Percentiles rank a stretch among this genome's conserved stretches.
Evolutionary conservation across 1,140 invertebrate species (phyloP).

Genomic region (Pomacea maculata): DNA sequence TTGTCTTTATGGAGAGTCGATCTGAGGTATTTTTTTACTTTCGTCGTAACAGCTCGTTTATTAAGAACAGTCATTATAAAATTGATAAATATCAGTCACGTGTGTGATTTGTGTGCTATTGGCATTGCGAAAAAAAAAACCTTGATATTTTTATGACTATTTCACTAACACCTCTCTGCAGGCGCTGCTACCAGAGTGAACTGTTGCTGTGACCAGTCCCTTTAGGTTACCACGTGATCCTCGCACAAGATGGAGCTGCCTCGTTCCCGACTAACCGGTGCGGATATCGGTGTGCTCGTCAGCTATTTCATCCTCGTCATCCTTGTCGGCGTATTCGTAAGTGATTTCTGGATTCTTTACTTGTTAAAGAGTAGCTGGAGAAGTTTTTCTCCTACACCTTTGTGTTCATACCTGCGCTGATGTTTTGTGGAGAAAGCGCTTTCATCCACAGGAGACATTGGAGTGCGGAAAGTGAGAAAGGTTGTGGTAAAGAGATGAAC

Average conservation of each 20-base stretch:
- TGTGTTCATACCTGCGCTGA: too few species aligned
- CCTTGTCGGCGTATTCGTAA: constrained; percentile 59
- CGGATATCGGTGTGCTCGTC: constrained; percentile 58
- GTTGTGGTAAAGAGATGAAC: not conserved
- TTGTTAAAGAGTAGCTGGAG: not conserved
- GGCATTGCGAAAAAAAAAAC: not conserved
- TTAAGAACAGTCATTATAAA: too few species aligned
- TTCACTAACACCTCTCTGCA: not conserved
- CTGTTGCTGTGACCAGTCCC: not conserved
- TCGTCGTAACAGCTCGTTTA: too few species aligned
- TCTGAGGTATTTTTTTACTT: not conserved
- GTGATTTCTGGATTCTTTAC: constrained; percentile 18
- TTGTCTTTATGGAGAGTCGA: too few species aligned
- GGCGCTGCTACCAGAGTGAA: not conserved
- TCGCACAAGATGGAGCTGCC: not conserved
- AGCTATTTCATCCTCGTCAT: constrained; percentile 60
- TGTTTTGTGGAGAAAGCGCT: too few species aligned
- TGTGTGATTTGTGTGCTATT: not conserved
- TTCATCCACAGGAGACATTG: not conserved
- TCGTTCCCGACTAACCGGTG: constrained; percentile 21
- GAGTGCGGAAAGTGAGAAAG: not conserved
- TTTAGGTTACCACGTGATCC: not conserved
- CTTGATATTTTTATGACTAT: not conserved
- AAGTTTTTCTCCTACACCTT: too few species aligned
- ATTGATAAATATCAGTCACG: too few species aligned